Conservation (phyloP, 2,797 vertebrate genomes). For the Scolopax rusticola region DNA sequence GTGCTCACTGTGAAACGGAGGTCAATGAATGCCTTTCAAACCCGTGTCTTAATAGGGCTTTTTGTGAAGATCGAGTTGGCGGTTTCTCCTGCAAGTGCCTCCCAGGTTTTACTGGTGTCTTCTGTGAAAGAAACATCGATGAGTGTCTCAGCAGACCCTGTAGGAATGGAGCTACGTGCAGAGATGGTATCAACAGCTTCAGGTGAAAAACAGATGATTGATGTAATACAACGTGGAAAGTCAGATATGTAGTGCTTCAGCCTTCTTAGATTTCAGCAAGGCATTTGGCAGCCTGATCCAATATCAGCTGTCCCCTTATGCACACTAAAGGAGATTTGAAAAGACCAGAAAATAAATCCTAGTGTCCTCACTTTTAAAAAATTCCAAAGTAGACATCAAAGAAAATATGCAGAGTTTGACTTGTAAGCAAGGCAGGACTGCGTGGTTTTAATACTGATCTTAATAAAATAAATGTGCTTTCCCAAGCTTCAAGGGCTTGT, state of each 20-base stretch:
- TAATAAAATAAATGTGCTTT: neutral
- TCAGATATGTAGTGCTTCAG: neutral
- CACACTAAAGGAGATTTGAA: neutral
- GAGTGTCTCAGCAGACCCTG: slow-evolving; percentile 94
- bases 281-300: neutral
- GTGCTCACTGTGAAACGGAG: slow-evolving; percentile 89
- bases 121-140: slow-evolving; percentile 90
- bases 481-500: neutral
- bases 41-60: slow-evolving; percentile 90
- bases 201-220: slow-evolving; percentile 80
- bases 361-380: neutral
- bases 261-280: neutral
- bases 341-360: neutral
- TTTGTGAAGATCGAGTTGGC: slow-evolving; percentile 88
- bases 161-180: slow-evolving; percentile 90
- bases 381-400: neutral
- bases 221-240: neutral
- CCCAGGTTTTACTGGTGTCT: slow-evolving; percentile 87
- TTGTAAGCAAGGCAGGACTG: neutral
- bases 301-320: neutral
- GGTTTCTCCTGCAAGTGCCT: slow-evolving; percentile 89
- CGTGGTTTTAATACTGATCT: neutral
- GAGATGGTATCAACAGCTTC: slow-evolving; percentile 88
- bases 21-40: slow-evolving; percentile 91
- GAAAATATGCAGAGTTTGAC: neutral